These are phyloP conservation scores for Eretmochelys imbricata DNA, from an alignment of 2,113 vertebrate species.

Conservation along the genomic window DNA sequence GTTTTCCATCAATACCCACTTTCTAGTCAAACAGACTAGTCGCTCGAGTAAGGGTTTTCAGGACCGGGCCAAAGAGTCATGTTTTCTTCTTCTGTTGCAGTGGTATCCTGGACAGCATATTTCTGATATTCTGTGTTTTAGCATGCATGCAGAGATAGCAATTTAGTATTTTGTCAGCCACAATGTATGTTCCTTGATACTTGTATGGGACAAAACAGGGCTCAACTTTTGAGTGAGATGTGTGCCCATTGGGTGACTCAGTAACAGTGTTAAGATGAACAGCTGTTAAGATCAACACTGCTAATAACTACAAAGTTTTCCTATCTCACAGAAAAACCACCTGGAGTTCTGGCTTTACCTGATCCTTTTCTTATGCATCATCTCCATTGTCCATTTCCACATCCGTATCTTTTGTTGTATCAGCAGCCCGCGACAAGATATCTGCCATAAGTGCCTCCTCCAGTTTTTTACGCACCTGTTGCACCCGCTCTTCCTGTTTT, in stretches of 20 bases:
- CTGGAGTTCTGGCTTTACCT: slow-evolving; percentile 60
- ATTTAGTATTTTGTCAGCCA: neutral
- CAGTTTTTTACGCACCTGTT: slow-evolving; percentile 89
- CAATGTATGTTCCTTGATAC: fast-evolving
- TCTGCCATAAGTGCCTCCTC: slow-evolving; percentile 93
- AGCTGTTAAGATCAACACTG: neutral
- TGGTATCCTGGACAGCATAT: neutral
- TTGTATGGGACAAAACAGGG: neutral
- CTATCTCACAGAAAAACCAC: too few relatives aligned
- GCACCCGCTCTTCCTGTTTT: slow-evolving; percentile 92
- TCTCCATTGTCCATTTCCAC: slow-evolving; percentile 79
- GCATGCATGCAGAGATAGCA: neutral
- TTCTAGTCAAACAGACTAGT: neutral
- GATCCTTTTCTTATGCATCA: slow-evolving; percentile 73
- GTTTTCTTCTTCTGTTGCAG: neutral
- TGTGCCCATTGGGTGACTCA: fast-evolving
- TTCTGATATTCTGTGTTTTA: fast-evolving
- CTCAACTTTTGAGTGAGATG: fast-evolving
- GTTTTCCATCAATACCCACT: neutral
- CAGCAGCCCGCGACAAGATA: slow-evolving; percentile 85
- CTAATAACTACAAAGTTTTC: neutral
- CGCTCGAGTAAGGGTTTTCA: neutral
- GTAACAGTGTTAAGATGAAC: neutral
- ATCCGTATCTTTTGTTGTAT: slow-evolving; percentile 77
- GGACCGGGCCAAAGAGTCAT: neutral